Percentiles rank a stretch among this genome's conserved stretches.
phyloP scores from a whole-genome alignment of 2,797 vertebrate genomes.

The Mus caroli region DNA sequence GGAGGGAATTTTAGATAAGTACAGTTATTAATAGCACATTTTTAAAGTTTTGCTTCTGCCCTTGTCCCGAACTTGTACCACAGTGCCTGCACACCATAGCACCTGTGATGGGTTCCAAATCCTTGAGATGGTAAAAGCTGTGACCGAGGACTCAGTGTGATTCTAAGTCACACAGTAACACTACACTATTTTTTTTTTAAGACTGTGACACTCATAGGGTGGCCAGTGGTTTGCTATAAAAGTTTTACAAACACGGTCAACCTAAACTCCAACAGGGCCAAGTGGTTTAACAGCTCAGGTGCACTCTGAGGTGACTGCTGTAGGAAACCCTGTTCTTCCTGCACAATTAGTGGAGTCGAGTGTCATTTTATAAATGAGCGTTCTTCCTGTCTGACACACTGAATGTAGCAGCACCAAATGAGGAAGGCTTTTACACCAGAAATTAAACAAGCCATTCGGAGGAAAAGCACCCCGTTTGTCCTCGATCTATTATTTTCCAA shows the following conservation, averaged over 20 bases:
- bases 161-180: conserved; percentile 49
- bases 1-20: not conserved
- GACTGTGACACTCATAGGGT: not conserved
- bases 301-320: not conserved
- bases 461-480: conserved; percentile 82
- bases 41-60: conserved; percentile 36
- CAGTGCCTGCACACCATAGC: not conserved
- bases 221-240: conserved; percentile 62
- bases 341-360: conserved; percentile 58
- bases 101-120: conserved; percentile 48
- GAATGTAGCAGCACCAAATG: conserved; percentile 34
- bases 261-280: conserved; percentile 19
- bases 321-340: not conserved
- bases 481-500: conserved; percentile 69
- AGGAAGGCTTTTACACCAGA: conserved; percentile 79
- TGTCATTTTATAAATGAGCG: conserved; percentile 66
- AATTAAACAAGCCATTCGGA: conserved; percentile 88
- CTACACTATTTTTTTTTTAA: not conserved
- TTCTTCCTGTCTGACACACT: conserved; percentile 53
- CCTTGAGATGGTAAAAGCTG: conserved; percentile 12
- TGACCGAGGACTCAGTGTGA: not conserved
- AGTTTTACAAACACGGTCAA: conserved; percentile 47
- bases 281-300: not conserved
- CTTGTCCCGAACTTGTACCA: not conserved
- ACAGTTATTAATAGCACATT: conserved; percentile 3